Percentiles rank a stretch among this genome's conserved stretches.
phyloP scores from a whole-genome alignment of 2,797 vertebrate species.

The Protosalanx chinensis region DNA sequence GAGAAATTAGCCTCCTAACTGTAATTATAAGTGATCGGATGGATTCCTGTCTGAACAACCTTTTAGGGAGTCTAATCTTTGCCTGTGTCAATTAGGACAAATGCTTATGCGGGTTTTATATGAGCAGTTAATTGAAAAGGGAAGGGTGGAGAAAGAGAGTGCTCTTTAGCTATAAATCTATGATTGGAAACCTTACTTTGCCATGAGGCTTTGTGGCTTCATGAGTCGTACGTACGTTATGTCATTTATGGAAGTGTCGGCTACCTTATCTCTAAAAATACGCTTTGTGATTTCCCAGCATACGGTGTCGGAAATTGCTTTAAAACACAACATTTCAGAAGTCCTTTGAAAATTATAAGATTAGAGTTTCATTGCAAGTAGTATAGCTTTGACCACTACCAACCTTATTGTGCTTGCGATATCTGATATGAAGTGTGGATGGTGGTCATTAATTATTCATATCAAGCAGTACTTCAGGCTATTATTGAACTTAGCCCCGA shows the following conservation, averaged over 20 bases:
- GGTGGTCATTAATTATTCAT: conserved; percentile 31
- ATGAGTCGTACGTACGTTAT: not conserved
- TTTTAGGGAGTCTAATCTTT: conserved; percentile 5
- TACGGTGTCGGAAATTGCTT: not conserved
- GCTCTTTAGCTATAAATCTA: not conserved
- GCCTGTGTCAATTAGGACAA: not conserved
- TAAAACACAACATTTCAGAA: not conserved
- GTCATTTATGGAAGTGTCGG: not conserved
- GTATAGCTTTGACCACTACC: not conserved
- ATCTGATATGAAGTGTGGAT: conserved; percentile 28
- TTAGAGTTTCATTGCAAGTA: not conserved
- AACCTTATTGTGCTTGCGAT: conserved; percentile 9
- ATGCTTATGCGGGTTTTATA: not conserved
- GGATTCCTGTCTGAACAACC: conserved; percentile 15
- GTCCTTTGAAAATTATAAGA: not conserved
- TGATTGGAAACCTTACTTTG: not conserved
- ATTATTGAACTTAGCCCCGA: conserved; percentile 1
- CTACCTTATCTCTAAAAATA: not conserved
- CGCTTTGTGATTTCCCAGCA: not conserved
- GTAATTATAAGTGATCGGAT: conserved; percentile 17
- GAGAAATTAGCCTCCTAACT: conserved; percentile 14
- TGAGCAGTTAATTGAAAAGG: not conserved
- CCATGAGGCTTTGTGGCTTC: too few species aligned
- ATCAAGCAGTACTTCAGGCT: conserved; percentile 9
- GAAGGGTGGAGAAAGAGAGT: not conserved